Evolutionary conservation across 2,113 vertebrate species (phyloP).

Genomic region (Trochalopteron elliotii): DNA sequence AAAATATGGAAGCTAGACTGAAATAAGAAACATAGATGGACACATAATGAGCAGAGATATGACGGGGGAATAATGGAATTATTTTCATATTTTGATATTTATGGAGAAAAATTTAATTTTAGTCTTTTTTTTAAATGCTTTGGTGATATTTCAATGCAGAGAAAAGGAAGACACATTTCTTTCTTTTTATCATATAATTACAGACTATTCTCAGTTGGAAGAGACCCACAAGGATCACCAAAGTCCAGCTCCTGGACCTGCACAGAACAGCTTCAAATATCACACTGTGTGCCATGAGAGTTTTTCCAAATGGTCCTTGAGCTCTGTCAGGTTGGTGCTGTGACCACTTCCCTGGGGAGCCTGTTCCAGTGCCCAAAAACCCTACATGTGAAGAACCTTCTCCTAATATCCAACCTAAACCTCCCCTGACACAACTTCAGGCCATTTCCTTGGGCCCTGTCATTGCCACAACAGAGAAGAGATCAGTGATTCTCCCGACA

Average conservation of each 20-base stretch:
- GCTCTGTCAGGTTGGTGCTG: neutral
- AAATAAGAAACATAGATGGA: neutral
- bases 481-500: neutral
- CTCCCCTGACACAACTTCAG: neutral
- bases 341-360: neutral
- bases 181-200: neutral
- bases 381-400: neutral
- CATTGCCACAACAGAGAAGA: neutral
- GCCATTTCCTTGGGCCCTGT: fast-evolving
- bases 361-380: neutral
- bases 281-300: too few relatives aligned
- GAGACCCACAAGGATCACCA: neutral
- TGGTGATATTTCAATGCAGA: neutral
- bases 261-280: neutral
- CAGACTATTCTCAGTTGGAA: neutral
- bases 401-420: neutral
- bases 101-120: neutral
- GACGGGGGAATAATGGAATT: neutral
- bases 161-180: neutral
- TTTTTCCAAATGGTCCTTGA: neutral
- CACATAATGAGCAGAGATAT: neutral
- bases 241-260: too few relatives aligned
- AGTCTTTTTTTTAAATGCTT: neutral
- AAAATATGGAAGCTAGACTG: neutral
- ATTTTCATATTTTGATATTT: neutral